Evolutionary conservation across 2,888 invertebrate genomes (phyloP).

Genomic region (Dorcus hopei): DNA sequence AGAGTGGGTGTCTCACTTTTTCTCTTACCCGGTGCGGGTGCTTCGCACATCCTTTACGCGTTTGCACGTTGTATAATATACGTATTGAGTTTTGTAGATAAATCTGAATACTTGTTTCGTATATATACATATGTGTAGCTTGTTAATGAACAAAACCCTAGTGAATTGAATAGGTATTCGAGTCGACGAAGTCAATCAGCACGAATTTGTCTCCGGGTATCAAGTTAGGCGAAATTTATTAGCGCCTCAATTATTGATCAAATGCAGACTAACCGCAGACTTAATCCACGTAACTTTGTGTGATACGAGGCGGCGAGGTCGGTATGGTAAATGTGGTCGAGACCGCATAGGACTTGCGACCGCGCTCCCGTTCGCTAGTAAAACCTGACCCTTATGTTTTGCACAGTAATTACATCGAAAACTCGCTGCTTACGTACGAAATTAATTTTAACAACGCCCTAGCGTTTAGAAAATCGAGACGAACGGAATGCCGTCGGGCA

Average conservation of each 20-base stretch:
- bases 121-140: too few relatives aligned
- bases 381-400: slow-evolving; percentile 1
- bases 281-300: slow-evolving; percentile 4
- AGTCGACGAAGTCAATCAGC: too few relatives aligned
- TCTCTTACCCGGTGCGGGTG: too few relatives aligned
- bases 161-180: too few relatives aligned
- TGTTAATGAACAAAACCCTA: too few relatives aligned
- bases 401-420: not conserved
- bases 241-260: not conserved
- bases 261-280: slow-evolving; percentile 2
- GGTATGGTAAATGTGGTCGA: not conserved
- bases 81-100: too few relatives aligned
- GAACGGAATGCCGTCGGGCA: not conserved
- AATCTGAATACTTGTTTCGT: too few relatives aligned
- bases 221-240: not conserved
- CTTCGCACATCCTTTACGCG: too few relatives aligned
- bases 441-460: slow-evolving; percentile 17
- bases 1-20: too few relatives aligned
- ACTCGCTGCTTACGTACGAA: slow-evolving; percentile 1
- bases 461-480: not conserved
- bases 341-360: slow-evolving; percentile 1
- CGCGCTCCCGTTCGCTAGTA: not conserved
- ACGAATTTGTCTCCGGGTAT: too few relatives aligned
- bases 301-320: not conserved
- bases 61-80: too few relatives aligned